Conservation (phyloP, 2,113 vertebrate genomes). For the Lepisosteus osseus region DNA sequence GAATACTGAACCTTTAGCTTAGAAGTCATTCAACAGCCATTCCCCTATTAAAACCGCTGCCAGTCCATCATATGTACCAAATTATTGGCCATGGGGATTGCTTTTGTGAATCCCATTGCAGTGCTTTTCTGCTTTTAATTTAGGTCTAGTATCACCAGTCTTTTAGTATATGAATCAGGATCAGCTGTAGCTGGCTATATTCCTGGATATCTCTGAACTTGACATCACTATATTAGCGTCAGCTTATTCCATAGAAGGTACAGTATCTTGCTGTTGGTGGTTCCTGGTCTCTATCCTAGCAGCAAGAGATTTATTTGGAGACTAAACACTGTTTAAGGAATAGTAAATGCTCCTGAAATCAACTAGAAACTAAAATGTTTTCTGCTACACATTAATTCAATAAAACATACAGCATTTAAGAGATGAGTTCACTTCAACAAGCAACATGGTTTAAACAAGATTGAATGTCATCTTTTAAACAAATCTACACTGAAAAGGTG, state of each 20-base stretch:
- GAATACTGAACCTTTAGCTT: no score
- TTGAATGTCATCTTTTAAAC: no score
- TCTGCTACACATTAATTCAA: neutral
- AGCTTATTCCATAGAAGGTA: no score
- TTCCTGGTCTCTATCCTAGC: no score
- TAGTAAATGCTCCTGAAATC: neutral
- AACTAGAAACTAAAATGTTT: neutral
- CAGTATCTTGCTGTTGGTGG: no score
- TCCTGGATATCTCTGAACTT: no score
- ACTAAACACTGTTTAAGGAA: neutral
- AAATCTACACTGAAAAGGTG: no score
- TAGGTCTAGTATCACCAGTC: neutral
- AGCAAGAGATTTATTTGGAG: no score
- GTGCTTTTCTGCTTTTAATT: neutral
- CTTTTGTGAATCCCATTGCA: neutral
- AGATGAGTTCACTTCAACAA: no score
- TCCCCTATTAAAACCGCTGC: no score
- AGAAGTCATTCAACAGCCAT: no score
- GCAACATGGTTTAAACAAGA: no score
- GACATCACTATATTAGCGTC: neutral
- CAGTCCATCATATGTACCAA: neutral
- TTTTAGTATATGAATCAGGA: neutral
- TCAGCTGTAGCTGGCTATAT: neutral
- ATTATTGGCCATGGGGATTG: neutral
- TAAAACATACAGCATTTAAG: neutral